Base-by-base conservation (phyloP, 2,888 invertebrate genomes). In the Temnothorax unifasciatus region DNA sequence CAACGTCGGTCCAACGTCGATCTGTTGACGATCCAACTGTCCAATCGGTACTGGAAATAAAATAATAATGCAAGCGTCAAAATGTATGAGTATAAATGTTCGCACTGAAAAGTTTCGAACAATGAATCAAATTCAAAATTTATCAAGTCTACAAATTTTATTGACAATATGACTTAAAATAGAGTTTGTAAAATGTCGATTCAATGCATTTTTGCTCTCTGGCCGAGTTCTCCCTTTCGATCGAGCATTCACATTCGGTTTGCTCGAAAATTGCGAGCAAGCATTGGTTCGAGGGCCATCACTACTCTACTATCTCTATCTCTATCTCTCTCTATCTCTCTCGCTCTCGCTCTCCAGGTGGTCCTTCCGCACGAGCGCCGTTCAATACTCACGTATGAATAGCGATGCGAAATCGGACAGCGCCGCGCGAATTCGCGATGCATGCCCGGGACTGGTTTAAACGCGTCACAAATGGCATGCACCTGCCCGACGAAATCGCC, bases 381-480 rank as follows among this genome's bases (percentile, higher is more conserved):
- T 76, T 90, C 89, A 81, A 90, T 90, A 82, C 84, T 75, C 61
- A 18, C 66, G 82, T 82, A 82, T 88, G 87, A 89, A 90, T 86
- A 84, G 84, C 76, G 83, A 86, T 79, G 54, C 81, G 76, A 82
- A 89, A 90, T 90, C 90, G 83, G 57, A 74, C 84, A 69, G 74
- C 47, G 25, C 59, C 47, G 59, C 82, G 84, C 83, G 86, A 90
- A 88, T 85, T 85, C 81, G 61, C 83, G 63, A 82, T 83, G 86
- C 68, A 9, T 75, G 84, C 83, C 88, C 82, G 83, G 85, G 86
- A 86, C 84, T 88, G 89, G 76, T 89, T 90, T 87, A 88, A 89
- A 90, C 87, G 71, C 25, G 83, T 90, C 85, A 85, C 85, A 74
- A 74, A 86, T 77, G 84, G 82, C 66, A 25, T 73, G 86, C 81